These are phyloP conservation scores for Chrysoperla carnea DNA, from an alignment of 1,140 invertebrate genomes.

Conservation along the genomic window DNA sequence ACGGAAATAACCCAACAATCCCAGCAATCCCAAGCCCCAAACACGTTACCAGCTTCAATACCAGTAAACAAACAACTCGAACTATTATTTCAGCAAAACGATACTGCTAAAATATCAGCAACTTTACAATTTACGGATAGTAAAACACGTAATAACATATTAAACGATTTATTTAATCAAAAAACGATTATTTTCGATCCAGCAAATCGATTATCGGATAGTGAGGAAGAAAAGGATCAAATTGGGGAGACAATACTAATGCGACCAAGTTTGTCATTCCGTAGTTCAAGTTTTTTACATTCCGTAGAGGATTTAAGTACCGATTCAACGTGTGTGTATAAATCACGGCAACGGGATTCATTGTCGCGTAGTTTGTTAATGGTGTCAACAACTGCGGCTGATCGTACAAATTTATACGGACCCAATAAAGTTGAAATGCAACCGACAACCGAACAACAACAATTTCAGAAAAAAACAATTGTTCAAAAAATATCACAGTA, in stretches of 20 bases:
- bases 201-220: slow-evolving; percentile 22
- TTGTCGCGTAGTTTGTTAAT: slow-evolving; percentile 22
- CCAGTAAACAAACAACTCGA: neutral
- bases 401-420: slow-evolving; percentile 14
- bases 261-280: slow-evolving; percentile 36
- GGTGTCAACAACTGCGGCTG: slow-evolving; percentile 18
- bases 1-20: slow-evolving; percentile 1
- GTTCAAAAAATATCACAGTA: slow-evolving; percentile 29
- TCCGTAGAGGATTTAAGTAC: slow-evolving; percentile 55
- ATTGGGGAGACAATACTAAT: slow-evolving; percentile 31
- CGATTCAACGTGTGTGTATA: slow-evolving; percentile 55
- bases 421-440: neutral
- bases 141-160: slow-evolving; percentile 19
- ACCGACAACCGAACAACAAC: slow-evolving; percentile 6
- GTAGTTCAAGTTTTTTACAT: slow-evolving; percentile 47
- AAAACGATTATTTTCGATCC: slow-evolving; percentile 14
- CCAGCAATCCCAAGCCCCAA: slow-evolving; percentile 5
- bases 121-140: neutral
- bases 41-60: slow-evolving; percentile 5
- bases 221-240: slow-evolving; percentile 36
- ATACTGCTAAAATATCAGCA: neutral
- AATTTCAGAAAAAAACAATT: slow-evolving; percentile 5
- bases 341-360: slow-evolving; percentile 27
- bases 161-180: slow-evolving; percentile 37
- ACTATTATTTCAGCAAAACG: neutral